Evolutionary conservation across 2,888 invertebrate genomes (phyloP), one percentile per base, ranked within the genome.

Genomic region (Pegoplata infirma): DNA sequence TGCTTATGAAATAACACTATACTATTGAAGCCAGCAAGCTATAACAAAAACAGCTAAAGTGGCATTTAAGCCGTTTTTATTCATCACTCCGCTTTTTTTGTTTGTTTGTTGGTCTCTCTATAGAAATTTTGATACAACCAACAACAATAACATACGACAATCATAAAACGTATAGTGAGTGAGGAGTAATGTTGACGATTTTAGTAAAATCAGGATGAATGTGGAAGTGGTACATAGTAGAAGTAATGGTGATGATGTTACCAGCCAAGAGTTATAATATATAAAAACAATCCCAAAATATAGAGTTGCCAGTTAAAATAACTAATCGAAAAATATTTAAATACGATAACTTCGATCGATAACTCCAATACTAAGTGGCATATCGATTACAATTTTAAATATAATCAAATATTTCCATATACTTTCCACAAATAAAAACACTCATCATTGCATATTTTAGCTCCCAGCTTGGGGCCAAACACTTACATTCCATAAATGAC

Each of bases 61-160:
- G 80, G 68, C 81, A 77, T 81, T 81, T 75, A 80, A 80, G 72
- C 75, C 63, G 68, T 77, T 80, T 73, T 80, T 80, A 76, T 80
- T 75, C 76, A 80, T 76, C 71, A 75, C 71, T 67, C n/a, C n/a
- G n/a, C 28, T 49, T 55, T 67, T 44, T n/a, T 36, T 19, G 21
- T 28, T 71, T 25, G 40, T 25, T 53, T 51, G 14, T 16, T 28
- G 12, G n/a, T n/a, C n/a, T n/a, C n/a, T 23, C 28, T 32, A 25
- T 23, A 25, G n/a, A 28, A n/a, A n/a, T n/a, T 14, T 36, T 28
- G 28, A 32, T 5, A 56, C 14, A 61, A 40, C 49, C 25, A 68
- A 47, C 12, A 21, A 66, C 53, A 19, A 67, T 51, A 46, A 55
- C 44, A 21, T 56, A 49, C 61, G 68, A 63, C 75, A 51, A 58